phyloP scores from a whole-genome alignment of 1,140 invertebrate species.

The Atta texana region DNA sequence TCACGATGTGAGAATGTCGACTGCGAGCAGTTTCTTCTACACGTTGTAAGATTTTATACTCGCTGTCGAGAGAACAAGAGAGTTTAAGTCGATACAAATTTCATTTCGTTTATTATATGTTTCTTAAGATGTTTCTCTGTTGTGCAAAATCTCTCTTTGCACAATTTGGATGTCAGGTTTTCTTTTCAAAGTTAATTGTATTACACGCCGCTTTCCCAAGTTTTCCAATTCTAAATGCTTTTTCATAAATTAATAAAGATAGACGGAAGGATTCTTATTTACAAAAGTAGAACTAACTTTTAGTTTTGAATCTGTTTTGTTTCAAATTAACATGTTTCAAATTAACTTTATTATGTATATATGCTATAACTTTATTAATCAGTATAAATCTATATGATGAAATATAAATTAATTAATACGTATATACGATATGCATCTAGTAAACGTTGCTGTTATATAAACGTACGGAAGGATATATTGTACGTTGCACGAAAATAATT shows the following conservation, averaged over 20 bases:
- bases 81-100: conserved; percentile 58
- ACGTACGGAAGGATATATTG: conserved; percentile 27
- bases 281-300: neutral
- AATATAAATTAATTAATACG: conserved; percentile 32
- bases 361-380: conserved; percentile 6
- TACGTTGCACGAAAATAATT: conserved; percentile 48
- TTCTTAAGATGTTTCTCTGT: neutral
- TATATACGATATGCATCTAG: neutral
- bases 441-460: conserved; percentile 23
- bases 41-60: conserved; percentile 47
- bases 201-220: neutral
- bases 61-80: neutral
- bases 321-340: conserved; percentile 23
- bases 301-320: neutral
- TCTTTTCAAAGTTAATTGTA: conserved; percentile 27
- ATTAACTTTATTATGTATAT: neutral
- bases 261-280: neutral
- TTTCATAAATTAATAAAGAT: neutral
- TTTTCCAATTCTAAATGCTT: neutral
- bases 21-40: conserved; percentile 45
- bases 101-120: conserved; percentile 53
- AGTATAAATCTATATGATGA: conserved; percentile 23
- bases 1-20: conserved; percentile 60
- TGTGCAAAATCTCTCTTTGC: neutral
- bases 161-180: neutral